A percentile compares a stretch with the other conserved stretches of the same genome.
phyloP scores from a whole-genome alignment of 2,113 vertebrate genomes.

The Grantiella picta region DNA sequence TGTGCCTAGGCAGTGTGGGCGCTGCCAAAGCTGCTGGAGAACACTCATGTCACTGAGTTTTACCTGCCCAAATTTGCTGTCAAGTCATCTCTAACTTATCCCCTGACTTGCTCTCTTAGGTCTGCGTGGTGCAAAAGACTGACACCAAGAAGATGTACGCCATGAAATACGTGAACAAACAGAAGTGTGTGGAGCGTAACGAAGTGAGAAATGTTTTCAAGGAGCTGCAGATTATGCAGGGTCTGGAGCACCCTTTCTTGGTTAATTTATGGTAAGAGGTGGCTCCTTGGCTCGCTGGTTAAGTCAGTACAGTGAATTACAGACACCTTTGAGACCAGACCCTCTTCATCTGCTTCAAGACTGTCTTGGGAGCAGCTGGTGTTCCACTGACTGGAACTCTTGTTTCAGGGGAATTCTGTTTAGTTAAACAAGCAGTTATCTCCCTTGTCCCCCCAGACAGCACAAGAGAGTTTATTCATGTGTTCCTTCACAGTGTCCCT shows the following conservation, averaged over 20 bases:
- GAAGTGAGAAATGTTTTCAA: constrained; percentile 97
- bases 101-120: constrained; percentile 67
- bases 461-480: neutral
- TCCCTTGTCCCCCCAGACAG: neutral
- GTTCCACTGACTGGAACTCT: neutral
- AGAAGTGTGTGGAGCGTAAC: constrained; percentile 93
- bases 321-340: neutral
- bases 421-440: neutral
- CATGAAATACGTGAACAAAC: constrained; percentile 99
- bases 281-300: neutral
- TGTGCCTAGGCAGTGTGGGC: neutral
- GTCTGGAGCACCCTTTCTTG: constrained; percentile 92
- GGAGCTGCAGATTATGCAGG: constrained; percentile 98
- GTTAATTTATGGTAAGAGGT: constrained; percentile 93
- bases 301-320: fast-evolving
- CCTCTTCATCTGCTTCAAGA: neutral
- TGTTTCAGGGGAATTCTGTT: neutral
- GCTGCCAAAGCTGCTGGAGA: neutral
- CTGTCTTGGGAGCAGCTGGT: neutral
- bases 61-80: neutral
- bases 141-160: constrained; percentile 99
- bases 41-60: fast-evolving
- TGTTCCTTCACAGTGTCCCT: neutral
- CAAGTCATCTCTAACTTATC: neutral
- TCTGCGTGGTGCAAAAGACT: constrained; percentile 97